Conservation (phyloP, 2,113 vertebrate genomes). For the Neoarius graeffei region DNA sequence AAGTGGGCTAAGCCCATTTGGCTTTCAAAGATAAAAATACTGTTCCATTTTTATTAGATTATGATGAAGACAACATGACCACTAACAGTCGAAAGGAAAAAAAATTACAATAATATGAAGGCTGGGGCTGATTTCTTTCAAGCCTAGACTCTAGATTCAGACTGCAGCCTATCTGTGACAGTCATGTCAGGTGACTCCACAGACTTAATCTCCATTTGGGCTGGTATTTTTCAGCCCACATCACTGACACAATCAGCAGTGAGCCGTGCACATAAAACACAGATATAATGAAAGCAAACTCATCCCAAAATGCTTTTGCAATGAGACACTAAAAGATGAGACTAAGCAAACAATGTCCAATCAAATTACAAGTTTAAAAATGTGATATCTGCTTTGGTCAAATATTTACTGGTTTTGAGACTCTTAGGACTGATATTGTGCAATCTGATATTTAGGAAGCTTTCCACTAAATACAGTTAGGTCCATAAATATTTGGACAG, state of each 20-base stretch:
- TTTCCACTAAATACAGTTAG: too few species aligned
- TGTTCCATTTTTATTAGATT: neutral
- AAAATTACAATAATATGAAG: neutral
- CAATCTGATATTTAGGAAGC: too few species aligned
- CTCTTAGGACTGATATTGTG: too few species aligned
- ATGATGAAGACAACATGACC: neutral
- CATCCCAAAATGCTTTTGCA: neutral
- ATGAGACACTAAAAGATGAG: too few species aligned
- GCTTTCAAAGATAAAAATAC: neutral
- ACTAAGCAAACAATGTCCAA: too few species aligned
- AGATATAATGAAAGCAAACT: neutral
- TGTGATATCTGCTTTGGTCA: too few species aligned
- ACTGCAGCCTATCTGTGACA: neutral
- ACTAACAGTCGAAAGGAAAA: neutral
- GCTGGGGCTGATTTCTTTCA: neutral
- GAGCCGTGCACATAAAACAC: neutral
- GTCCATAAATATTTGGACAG: too few species aligned
- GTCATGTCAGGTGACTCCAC: neutral
- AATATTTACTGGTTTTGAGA: too few species aligned
- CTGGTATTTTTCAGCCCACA: neutral
- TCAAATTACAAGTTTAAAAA: too few species aligned
- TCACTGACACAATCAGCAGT: neutral
- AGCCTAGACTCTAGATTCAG: neutral
- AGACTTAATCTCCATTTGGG: neutral
- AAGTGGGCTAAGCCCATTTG: neutral